These are phyloP conservation scores for Echinops telfairi DNA, from an alignment of 2,113 vertebrate genomes.

Conservation along the genomic window DNA sequence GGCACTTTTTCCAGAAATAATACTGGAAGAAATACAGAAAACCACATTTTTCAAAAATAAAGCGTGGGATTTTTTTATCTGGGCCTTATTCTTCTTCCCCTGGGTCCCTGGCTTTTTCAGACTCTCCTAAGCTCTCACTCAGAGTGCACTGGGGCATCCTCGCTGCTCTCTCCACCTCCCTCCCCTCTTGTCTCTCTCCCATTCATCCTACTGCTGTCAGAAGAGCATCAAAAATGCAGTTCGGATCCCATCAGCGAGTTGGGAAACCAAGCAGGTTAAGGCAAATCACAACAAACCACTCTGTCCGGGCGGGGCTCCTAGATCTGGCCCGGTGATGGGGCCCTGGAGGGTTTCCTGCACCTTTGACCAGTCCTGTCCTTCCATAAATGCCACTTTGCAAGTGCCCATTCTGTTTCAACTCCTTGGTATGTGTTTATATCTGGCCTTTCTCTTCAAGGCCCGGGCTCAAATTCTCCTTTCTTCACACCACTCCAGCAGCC, in stretches of 20 bases:
- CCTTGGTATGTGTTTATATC: background rate
- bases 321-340: background rate
- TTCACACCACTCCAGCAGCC: background rate
- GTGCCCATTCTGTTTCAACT: background rate
- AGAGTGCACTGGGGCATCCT: background rate
- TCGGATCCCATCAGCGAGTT: background rate
- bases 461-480: background rate
- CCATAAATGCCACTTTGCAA: background rate
- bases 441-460: background rate
- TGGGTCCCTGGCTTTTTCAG: background rate
- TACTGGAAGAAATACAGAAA: background rate
- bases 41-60: background rate
- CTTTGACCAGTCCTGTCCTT: too few relatives aligned
- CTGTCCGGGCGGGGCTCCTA: background rate
- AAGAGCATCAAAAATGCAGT: background rate
- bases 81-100: background rate
- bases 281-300: fast-evolving
- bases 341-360: background rate
- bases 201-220: background rate
- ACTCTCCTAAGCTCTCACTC: background rate
- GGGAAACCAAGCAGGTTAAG: background rate
- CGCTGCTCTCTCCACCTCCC: background rate
- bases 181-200: background rate
- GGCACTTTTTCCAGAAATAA: background rate
- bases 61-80: background rate